Evolutionary conservation across 2,888 invertebrate genomes (phyloP).

Genomic region (Cerastis leucographa): DNA sequence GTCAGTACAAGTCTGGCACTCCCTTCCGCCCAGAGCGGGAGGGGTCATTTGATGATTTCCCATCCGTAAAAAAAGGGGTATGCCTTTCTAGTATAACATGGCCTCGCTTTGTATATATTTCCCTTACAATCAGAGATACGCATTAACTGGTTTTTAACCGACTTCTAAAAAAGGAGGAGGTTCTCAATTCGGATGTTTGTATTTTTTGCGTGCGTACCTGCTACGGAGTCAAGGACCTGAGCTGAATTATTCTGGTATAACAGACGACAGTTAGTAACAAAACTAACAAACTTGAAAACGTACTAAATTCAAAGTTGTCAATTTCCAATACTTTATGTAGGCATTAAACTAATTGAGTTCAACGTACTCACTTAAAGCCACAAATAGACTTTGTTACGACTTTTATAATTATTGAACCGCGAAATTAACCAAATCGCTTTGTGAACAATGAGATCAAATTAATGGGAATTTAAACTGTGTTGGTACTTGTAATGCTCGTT

Average conservation of each 20-base stretch:
- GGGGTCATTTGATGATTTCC: no score
- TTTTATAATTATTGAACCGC: slow-evolving; percentile 59
- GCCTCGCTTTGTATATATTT: no score
- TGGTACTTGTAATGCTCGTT: slow-evolving; percentile 3
- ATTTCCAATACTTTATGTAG: slow-evolving; percentile 8
- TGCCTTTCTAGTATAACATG: no score
- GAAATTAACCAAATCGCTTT: slow-evolving; percentile 56
- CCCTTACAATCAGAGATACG: no score
- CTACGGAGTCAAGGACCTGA: background rate
- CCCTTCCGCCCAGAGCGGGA: no score
- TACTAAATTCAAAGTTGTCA: slow-evolving; percentile 23
- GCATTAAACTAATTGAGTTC: slow-evolving; percentile 38
- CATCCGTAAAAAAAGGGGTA: no score
- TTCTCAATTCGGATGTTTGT: no score
- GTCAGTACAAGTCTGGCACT: no score
- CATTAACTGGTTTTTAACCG: no score
- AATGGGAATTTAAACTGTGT: slow-evolving; percentile 39
- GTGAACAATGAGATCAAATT: slow-evolving; percentile 43
- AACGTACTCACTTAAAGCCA: slow-evolving; percentile 20
- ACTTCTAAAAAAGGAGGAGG: no score
- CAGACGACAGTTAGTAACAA: slow-evolving; percentile 11
- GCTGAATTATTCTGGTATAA: slow-evolving; percentile 13
- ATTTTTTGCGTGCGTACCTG: no score
- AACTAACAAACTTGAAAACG: slow-evolving; percentile 8
- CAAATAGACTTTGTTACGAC: slow-evolving; percentile 44